Conservation (phyloP, 2,797 vertebrate species). For the Vireo griseus region DNA sequence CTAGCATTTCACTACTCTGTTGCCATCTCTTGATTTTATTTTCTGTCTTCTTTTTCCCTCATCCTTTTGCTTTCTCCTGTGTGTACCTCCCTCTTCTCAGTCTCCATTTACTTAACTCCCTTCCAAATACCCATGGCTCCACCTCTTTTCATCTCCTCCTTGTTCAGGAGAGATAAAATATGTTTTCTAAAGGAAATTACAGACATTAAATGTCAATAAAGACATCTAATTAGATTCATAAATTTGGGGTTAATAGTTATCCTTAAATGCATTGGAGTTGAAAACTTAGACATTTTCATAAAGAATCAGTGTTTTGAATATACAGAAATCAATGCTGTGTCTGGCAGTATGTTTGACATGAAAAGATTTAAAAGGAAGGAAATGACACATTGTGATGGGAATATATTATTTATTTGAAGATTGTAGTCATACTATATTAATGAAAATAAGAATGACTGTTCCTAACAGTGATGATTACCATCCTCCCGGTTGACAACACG, state of each 20-base stretch:
- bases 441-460: background rate
- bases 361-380: background rate
- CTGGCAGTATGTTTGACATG: background rate
- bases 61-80: background rate
- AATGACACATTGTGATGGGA: background rate
- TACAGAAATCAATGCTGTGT: background rate
- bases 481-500: fast-evolving
- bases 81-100: background rate
- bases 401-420: background rate
- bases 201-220: background rate
- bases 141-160: background rate
- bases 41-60: background rate
- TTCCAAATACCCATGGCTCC: background rate
- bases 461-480: too few relatives aligned
- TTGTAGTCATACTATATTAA: background rate
- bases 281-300: background rate
- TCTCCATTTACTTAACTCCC: background rate
- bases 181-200: background rate
- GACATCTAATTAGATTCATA: background rate
- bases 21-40: background rate
- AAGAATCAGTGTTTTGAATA: background rate
- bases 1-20: background rate
- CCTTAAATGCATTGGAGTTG: background rate
- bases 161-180: background rate
- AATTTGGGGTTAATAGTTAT: background rate